Evolutionary conservation across 2,797 vertebrate species (phyloP).

Genomic region (Falco berigora): DNA sequence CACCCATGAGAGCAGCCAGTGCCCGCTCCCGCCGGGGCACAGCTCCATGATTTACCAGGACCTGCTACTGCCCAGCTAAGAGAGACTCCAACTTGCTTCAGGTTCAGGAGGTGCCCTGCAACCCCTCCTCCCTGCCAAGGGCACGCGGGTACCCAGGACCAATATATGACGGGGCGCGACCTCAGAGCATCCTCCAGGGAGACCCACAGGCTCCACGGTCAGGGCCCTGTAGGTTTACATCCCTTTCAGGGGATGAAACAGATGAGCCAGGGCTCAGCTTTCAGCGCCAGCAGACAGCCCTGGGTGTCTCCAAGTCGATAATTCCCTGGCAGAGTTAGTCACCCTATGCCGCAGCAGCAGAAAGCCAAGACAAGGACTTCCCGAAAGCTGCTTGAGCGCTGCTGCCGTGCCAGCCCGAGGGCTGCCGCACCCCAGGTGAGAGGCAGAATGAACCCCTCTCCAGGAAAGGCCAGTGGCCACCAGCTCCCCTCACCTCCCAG

Average conservation of each 20-base stretch:
- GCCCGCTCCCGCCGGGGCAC: not conserved
- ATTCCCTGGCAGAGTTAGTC: not conserved
- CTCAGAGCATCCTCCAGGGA: not conserved
- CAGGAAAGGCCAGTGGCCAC: not conserved
- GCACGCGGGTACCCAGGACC: fast-evolving
- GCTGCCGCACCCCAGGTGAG: not conserved
- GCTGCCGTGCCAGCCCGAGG: not conserved
- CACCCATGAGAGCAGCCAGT: fast-evolving
- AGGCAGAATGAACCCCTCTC: not conserved
- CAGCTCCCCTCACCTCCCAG: not conserved
- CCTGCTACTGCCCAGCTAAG: not conserved
- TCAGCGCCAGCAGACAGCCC: not conserved
- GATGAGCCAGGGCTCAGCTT: not conserved
- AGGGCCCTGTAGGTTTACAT: not conserved
- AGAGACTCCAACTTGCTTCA: fast-evolving
- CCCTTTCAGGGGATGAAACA: not conserved
- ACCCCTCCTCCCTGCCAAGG: fast-evolving
- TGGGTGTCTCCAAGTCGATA: not conserved
- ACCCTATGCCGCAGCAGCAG: fast-evolving
- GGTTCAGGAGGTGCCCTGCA: not conserved
- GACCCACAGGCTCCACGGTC: not conserved
- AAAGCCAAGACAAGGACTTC: not conserved
- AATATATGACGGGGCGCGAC: fast-evolving
- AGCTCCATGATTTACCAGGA: fast-evolving
- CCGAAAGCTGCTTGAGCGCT: not conserved